A percentile compares a stretch with the other conserved stretches of the same genome.
These are phyloP conservation scores for Agrochola circellaris DNA, from an alignment of 2,888 invertebrate species.

Conservation along the genomic window DNA sequence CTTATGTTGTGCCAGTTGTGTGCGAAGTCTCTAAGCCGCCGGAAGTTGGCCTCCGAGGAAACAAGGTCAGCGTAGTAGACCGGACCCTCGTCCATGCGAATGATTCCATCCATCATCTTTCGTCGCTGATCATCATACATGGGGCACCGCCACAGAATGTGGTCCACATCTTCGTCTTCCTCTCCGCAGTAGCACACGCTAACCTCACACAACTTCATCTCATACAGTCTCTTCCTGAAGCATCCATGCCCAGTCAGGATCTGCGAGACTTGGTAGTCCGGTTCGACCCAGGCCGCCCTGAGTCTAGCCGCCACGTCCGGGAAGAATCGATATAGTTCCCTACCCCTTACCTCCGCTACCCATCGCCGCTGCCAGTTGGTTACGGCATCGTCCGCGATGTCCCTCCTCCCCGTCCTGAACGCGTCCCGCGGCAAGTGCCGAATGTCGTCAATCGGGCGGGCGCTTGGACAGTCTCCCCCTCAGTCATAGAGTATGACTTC, in stretches of 20 bases:
- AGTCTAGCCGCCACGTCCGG: constrained; percentile 59
- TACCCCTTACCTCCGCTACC: constrained; percentile 43
- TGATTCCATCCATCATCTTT: not conserved
- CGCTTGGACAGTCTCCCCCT: not conserved
- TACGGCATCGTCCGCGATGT: not conserved
- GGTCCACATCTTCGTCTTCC: no score
- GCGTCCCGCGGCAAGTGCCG: constrained; percentile 1
- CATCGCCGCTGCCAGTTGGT: constrained; percentile 59
- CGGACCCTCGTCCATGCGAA: not conserved
- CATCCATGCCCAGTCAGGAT: constrained; percentile 63
- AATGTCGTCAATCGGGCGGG: not conserved
- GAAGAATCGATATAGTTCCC: constrained; percentile 61
- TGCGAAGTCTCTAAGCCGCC: constrained; percentile 7
- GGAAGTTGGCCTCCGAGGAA: constrained; percentile 6
- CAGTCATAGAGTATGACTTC: not conserved
- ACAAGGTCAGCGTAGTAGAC: not conserved
- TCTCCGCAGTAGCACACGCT: no score
- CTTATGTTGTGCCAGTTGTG: constrained; percentile 3
- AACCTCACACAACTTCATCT: no score
- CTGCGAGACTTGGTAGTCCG: constrained; percentile 62
- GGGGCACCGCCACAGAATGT: no score
- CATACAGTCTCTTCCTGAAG: constrained; percentile 49
- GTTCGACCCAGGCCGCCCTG: constrained; percentile 52
- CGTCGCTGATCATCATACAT: not conserved
- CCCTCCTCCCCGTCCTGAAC: not conserved